phyloP scores from a whole-genome alignment of 92 coral and sea anemone species.

The Umimayanthus chanpuru region DNA sequence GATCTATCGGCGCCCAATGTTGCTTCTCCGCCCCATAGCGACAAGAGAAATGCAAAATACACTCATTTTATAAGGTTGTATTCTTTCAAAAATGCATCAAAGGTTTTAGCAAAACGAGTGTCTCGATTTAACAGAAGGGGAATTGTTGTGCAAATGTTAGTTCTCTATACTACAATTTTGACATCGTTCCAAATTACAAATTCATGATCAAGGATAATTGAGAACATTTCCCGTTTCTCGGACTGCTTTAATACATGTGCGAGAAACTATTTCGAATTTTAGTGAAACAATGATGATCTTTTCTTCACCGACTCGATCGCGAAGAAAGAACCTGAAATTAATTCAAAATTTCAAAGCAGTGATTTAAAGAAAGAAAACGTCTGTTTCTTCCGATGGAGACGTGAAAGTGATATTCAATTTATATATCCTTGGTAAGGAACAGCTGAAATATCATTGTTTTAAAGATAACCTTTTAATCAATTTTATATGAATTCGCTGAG shows the following conservation, averaged over 20 bases:
- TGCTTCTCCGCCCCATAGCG: background rate
- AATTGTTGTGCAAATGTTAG: background rate
- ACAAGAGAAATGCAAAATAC: background rate
- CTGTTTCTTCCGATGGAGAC: background rate
- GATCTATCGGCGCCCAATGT: background rate
- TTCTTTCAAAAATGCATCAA: background rate
- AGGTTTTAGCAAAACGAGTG: background rate
- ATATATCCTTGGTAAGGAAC: background rate
- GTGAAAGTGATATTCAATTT: background rate
- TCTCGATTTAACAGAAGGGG: background rate
- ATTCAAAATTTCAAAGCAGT: background rate
- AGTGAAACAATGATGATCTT: background rate
- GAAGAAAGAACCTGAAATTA: background rate
- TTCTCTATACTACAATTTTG: too few relatives aligned
- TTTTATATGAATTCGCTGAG: background rate
- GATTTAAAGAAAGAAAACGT: background rate
- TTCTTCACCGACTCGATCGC: background rate
- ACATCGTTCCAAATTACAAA: constrained; percentile 15
- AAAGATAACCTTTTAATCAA: background rate
- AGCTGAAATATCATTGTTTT: background rate
- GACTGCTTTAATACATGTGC: background rate
- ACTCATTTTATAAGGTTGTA: background rate
- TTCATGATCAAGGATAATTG: background rate
- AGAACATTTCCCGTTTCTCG: background rate
- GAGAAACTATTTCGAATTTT: constrained; percentile 1